phyloP scores from a whole-genome alignment of 2,888 invertebrate genomes.

The Hirtodrosophila histrioides region DNA sequence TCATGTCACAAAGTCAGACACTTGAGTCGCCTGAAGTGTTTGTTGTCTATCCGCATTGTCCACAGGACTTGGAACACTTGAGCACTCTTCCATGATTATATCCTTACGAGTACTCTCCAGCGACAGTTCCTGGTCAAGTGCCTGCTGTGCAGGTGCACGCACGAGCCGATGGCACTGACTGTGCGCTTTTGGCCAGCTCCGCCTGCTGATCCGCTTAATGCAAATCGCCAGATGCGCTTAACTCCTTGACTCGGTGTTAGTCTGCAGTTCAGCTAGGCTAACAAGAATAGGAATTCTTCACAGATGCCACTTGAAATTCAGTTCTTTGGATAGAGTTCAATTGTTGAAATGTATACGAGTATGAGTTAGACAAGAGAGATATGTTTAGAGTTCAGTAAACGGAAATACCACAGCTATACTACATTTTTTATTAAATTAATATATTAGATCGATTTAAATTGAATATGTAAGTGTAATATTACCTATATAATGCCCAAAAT shows the following conservation, averaged over 20 bases:
- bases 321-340: no score
- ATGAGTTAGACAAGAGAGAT: no score
- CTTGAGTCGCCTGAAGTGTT: constrained; percentile 74
- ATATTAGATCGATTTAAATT: no score
- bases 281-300: background rate
- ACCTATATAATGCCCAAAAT: no score
- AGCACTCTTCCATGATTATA: constrained; percentile 14
- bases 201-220: constrained; percentile 31
- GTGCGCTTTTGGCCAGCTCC: constrained; percentile 39
- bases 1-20: constrained; percentile 66
- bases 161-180: constrained; percentile 56
- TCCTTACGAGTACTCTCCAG: constrained; percentile 2
- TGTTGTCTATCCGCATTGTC: constrained; percentile 58
- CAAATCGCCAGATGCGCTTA: constrained; percentile 45
- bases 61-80: constrained; percentile 38
- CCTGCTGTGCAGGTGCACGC: constrained; percentile 58
- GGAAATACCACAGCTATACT: no score
- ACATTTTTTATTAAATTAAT: no score
- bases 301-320: no score
- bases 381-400: no score
- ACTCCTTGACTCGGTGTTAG: constrained; percentile 38
- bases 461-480: no score
- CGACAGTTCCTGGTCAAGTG: constrained; percentile 44
- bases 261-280: constrained; percentile 1
- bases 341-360: no score